A percentile compares a stretch with the other conserved stretches of the same genome.
Evolutionary conservation across 2,888 invertebrate species (phyloP).

Genomic region (Euproctis similis): DNA sequence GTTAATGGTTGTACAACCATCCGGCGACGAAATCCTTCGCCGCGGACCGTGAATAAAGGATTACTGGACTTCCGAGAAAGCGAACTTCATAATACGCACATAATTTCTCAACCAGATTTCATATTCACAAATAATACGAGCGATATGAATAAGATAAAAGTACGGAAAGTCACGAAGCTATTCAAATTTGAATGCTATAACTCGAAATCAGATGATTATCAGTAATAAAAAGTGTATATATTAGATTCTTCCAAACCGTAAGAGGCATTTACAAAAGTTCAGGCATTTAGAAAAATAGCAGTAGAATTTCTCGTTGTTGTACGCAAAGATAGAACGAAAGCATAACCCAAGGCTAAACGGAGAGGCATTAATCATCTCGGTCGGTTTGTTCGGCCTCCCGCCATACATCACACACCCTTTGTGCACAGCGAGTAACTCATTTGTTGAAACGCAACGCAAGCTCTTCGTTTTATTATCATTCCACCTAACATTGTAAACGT

Average conservation of each 20-base stretch:
- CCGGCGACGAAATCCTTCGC: constrained; percentile 55
- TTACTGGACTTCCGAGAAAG: constrained; percentile 50
- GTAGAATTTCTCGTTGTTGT: constrained; percentile 27
- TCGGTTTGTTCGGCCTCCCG: constrained; percentile 31
- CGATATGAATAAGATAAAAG: constrained; percentile 44
- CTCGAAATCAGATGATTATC: no score
- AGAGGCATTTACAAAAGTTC: no score
- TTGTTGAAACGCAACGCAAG: constrained; percentile 49
- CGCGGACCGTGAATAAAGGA: constrained; percentile 40
- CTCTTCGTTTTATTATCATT: constrained; percentile 47
- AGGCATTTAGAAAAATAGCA: no score
- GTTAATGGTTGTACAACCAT: constrained; percentile 69
- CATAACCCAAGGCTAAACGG: constrained; percentile 34
- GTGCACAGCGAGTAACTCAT: constrained; percentile 48
- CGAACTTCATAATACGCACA: constrained; percentile 35
- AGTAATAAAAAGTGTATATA: no score
- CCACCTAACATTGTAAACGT: constrained; percentile 57
- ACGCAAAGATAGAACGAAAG: constrained; percentile 23
- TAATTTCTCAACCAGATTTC: constrained; percentile 33
- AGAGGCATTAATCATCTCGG: constrained; percentile 57
- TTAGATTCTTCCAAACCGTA: no score
- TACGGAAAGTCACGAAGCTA: constrained; percentile 34
- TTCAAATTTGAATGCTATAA: no score
- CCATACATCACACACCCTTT: constrained; percentile 58
- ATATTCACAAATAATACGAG: constrained; percentile 37